Evolutionary conservation across 2,113 vertebrate genomes (phyloP).

Genomic region (Microcebus ravelobensis): DNA sequence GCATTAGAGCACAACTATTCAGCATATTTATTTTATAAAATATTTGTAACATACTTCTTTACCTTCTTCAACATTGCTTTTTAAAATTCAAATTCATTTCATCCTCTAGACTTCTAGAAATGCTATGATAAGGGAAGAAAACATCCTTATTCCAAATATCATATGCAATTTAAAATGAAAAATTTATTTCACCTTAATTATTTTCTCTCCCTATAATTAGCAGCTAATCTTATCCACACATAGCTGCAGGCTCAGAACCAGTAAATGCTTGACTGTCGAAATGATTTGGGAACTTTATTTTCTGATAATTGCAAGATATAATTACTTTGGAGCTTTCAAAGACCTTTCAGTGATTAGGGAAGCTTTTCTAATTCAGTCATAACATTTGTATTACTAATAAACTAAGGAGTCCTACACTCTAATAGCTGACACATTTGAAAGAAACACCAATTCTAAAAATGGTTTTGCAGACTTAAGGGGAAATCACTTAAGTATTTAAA

Average conservation of each 20-base stretch:
- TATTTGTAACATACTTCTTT: not conserved
- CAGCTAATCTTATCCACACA: constrained; percentile 81
- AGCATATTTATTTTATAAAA: constrained; percentile 38
- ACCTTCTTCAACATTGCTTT: not conserved
- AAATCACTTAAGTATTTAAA: constrained; percentile 56
- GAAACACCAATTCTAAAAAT: constrained; percentile 55
- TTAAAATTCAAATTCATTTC: constrained; percentile 5
- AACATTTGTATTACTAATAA: constrained; percentile 84
- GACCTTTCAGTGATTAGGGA: constrained; percentile 82
- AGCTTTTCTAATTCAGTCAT: constrained; percentile 80
- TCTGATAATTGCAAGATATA: constrained; percentile 86
- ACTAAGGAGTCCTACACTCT: constrained; percentile 71
- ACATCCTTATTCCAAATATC: constrained; percentile 72
- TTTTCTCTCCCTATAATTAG: constrained; percentile 83
- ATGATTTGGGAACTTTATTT: constrained; percentile 80
- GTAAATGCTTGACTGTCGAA: constrained; percentile 82
- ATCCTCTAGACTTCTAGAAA: constrained; percentile 32
- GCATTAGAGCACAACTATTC: not conserved
- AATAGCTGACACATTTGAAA: constrained; percentile 72
- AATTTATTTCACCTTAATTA: constrained; percentile 81
- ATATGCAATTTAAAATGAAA: constrained; percentile 76
- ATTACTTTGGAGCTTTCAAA: constrained; percentile 84
- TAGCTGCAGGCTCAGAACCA: constrained; percentile 81
- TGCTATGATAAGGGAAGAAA: constrained; percentile 9
- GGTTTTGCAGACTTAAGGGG: constrained; percentile 24